A percentile compares a stretch with the other conserved stretches of the same genome.
Conservation (phyloP, 2,113 vertebrate genomes). For the Dromaius novaehollandiae region DNA sequence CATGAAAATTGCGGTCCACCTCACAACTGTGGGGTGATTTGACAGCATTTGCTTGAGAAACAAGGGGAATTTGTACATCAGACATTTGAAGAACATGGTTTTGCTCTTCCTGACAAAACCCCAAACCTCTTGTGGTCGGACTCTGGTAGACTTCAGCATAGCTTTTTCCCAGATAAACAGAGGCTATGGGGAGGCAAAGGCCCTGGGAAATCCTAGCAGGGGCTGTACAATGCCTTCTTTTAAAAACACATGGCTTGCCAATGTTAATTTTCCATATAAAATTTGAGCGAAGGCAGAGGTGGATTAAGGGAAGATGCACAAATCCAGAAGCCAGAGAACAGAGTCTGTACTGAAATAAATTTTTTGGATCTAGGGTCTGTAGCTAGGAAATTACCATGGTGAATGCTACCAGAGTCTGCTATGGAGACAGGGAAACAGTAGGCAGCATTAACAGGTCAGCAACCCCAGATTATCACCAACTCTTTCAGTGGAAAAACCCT, state of each 20-base stretch:
- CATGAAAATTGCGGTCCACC: not conserved
- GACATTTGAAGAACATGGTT: not conserved
- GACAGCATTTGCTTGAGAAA: not conserved
- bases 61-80: not conserved
- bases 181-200: not conserved
- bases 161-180: constrained; percentile 43
- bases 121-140: constrained; percentile 14
- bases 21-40: not conserved
- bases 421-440: not conserved
- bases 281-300: not conserved
- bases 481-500: not conserved
- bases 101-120: not conserved
- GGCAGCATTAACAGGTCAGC: not conserved
- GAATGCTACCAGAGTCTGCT: not conserved
- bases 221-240: constrained; percentile 17
- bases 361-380: not conserved
- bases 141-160: constrained; percentile 10
- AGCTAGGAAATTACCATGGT: not conserved
- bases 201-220: not conserved
- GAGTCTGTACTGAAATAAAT: not conserved
- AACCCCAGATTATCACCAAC: not conserved
- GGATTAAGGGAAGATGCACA: not conserved
- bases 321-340: not conserved
- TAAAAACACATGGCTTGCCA: not conserved
- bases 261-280: not conserved